Percentiles rank a stretch among this genome's conserved stretches.
phyloP scores from a whole-genome alignment of 2,797 vertebrate species.

The Microchirus variegatus region DNA sequence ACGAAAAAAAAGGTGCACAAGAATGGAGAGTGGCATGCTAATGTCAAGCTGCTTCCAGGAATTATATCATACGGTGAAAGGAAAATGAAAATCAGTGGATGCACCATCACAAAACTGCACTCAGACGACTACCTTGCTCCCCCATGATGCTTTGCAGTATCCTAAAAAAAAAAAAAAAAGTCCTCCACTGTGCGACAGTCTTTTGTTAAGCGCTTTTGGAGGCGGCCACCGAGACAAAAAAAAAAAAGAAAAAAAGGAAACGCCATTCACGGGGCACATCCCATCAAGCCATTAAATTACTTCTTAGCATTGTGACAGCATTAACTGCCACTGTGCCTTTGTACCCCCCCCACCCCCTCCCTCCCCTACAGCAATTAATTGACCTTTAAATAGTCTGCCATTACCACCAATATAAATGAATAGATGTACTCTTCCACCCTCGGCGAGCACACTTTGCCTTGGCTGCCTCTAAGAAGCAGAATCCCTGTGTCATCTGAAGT shows the following conservation, averaged over 20 bases:
- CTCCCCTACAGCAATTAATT: slow-evolving; percentile 74
- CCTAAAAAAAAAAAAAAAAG: slow-evolving; percentile 8
- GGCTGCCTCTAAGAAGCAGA: slow-evolving; percentile 42
- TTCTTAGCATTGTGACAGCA: slow-evolving; percentile 66
- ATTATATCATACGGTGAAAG: slow-evolving; percentile 15
- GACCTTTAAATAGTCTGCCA: slow-evolving; percentile 77
- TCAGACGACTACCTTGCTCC: not conserved
- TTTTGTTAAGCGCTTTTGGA: slow-evolving; percentile 25
- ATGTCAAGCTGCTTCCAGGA: slow-evolving; percentile 37
- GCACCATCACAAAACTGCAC: slow-evolving; percentile 11
- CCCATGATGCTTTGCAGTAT: slow-evolving; percentile 14
- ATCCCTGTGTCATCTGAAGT: slow-evolving; percentile 29
- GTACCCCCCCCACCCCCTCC: slow-evolving; percentile 63
- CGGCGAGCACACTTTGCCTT: slow-evolving; percentile 42
- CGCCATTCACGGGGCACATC: slow-evolving; percentile 30
- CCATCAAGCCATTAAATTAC: slow-evolving; percentile 69
- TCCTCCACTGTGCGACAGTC: slow-evolving; percentile 6
- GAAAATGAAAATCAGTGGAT: slow-evolving; percentile 9
- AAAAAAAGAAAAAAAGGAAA: slow-evolving; percentile 39
- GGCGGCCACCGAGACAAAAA: slow-evolving; percentile 38
- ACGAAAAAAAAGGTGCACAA: slow-evolving; percentile 51
- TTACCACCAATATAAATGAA: slow-evolving; percentile 77
- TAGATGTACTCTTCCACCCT: slow-evolving; percentile 64
- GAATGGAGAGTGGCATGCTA: slow-evolving; percentile 29
- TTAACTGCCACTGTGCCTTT: slow-evolving; percentile 71